Evolutionary conservation across 2,113 vertebrate genomes (phyloP), one percentile per base, ranked within the genome.

Genomic region (Peromyscus polionotus): DNA sequence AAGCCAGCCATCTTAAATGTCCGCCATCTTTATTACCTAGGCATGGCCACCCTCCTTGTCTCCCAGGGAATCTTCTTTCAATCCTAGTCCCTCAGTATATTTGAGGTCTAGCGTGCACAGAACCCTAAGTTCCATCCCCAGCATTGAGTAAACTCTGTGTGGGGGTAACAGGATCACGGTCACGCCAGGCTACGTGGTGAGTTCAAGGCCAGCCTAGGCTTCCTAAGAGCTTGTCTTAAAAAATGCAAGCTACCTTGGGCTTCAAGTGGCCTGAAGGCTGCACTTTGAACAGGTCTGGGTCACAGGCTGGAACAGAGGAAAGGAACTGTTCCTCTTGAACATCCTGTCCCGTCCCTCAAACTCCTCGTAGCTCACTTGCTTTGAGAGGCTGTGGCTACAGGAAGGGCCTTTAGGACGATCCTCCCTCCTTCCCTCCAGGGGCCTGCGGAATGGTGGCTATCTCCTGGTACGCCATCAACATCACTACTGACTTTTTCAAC

Each of bases 401-500:
- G 36, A 45, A 19, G 20, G 76, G 48, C 36, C 26, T n/a, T 59
- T 20, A 28, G 20, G 11, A 59, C 31, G 0, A 5, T 17, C 33
- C 28, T 45, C 63, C 31, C 16, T 13, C 72, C 0, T 4, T 59
- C 39, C 26, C 14, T n/a, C 63, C 96, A 99, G 99, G 99, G 81
- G 0, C 99, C 92, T 99, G 99, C 67, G 99, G 99, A 2, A 99
- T 99, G 99, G 94, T 99, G 54, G 98, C 99, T 0, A 98, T 99
- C 88, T 99, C 99, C 19, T 99, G 99, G 99, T 99, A 99, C 0
- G 99, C 99, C 42, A 98, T 98, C 97, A 99, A 99, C 95, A 99
- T 99, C 98, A 99, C 99, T 8, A 98, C 97, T 72, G 98, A 99
- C 0, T 99, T 99, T 98, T 99, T 99, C 86, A 98, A 99, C 93